Conservation (phyloP, 2,797 vertebrate genomes). For the Sebastes flavidus region DNA sequence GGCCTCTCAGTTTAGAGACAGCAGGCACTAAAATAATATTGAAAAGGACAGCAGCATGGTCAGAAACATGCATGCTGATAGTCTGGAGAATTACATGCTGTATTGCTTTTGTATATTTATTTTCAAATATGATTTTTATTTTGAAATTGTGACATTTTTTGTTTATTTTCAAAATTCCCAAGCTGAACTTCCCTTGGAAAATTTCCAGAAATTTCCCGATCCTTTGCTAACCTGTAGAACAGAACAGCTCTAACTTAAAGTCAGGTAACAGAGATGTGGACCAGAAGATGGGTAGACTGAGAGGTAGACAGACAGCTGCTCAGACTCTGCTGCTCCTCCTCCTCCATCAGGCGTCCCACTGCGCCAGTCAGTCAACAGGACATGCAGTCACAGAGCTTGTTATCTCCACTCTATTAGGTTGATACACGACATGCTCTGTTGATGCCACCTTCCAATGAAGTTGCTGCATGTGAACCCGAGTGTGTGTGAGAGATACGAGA, state of each 20-base stretch:
- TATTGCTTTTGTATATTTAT: no score
- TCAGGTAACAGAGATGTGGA: not conserved
- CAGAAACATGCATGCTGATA: not conserved
- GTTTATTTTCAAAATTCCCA: not conserved
- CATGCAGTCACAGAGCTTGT: constrained; percentile 39
- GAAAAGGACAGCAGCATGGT: not conserved
- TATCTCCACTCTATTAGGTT: constrained; percentile 51
- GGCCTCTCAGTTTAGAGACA: not conserved
- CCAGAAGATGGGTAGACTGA: not conserved
- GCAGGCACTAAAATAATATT: not conserved
- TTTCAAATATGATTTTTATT: no score
- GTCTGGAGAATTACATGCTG: not conserved
- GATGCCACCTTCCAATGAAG: constrained; percentile 10
- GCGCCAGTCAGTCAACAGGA: constrained; percentile 32
- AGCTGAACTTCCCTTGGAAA: not conserved
- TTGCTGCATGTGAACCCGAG: not conserved
- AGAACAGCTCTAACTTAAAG: not conserved
- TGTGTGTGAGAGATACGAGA: constrained; percentile 8
- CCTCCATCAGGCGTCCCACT: constrained; percentile 7
- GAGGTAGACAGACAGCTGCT: not conserved
- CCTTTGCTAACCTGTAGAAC: not conserved
- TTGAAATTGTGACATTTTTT: no score
- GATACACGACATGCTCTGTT: constrained; percentile 29
- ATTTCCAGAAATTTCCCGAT: no score
- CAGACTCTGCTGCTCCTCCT: not conserved